These are phyloP conservation scores for Agrotis clavis DNA, from an alignment of 2,888 invertebrate species.

Conservation along the genomic window DNA sequence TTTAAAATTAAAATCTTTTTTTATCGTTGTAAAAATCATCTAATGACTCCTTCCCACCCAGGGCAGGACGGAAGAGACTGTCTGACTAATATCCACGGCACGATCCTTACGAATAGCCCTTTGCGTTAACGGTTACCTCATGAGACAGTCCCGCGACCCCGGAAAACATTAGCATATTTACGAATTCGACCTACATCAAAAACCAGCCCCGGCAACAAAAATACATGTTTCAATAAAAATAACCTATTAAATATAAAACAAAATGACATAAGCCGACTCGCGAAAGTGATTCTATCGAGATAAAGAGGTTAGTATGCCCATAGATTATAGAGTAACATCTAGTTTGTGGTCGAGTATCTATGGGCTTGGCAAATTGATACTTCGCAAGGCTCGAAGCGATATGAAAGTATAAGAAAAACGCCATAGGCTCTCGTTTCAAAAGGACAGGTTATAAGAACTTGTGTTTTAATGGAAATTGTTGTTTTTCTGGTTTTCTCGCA, in stretches of 20 bases:
- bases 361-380: conserved; percentile 39
- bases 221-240: neutral
- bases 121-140: no score
- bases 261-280: conserved; percentile 49
- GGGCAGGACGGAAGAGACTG: no score
- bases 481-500: conserved; percentile 14
- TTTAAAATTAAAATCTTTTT: no score
- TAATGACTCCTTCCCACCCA: no score
- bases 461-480: neutral
- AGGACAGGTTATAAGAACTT: conserved; percentile 13
- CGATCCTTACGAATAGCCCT: no score
- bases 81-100: no score
- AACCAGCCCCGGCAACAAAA: neutral
- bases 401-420: conserved; percentile 41
- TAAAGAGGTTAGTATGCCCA: conserved; percentile 35
- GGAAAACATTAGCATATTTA: no score
- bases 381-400: conserved; percentile 34
- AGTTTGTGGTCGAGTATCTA: conserved; percentile 12
- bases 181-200: neutral
- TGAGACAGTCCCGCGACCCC: no score
- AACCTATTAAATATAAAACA: conserved; percentile 8
- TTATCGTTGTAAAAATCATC: no score
- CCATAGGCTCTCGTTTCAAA: conserved; percentile 21
- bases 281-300: conserved; percentile 51
- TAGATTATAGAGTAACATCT: conserved; percentile 31